Conservation (phyloP, 1,140 invertebrate genomes). For the Neelides sp. region DNA sequence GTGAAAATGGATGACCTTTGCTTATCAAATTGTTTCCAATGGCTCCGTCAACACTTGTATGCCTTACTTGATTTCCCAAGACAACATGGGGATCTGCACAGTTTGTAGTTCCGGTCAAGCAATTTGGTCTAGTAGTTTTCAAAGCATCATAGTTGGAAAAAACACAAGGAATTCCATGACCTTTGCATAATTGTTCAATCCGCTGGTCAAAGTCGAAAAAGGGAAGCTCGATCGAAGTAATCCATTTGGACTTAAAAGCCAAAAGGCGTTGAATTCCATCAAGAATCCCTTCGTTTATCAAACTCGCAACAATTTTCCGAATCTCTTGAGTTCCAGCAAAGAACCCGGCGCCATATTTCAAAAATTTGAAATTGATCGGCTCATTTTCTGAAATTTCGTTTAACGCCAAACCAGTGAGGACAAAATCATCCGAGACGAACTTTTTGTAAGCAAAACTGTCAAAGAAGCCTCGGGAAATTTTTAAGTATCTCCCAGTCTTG, state of each 20-base stretch:
- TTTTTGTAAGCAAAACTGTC: slow-evolving; percentile 13
- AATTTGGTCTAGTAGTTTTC: slow-evolving; percentile 3
- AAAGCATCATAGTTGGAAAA: slow-evolving; percentile 13
- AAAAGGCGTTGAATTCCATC: slow-evolving; percentile 10
- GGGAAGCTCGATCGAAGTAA: slow-evolving; percentile 14
- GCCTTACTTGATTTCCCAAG: slow-evolving; percentile 16
- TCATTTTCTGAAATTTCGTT: slow-evolving; percentile 1
- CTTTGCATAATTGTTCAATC: slow-evolving; percentile 2
- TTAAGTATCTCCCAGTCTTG: not conserved
- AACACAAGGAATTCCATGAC: not conserved
- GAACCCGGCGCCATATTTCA: slow-evolving; percentile 18
- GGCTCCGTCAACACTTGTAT: slow-evolving; percentile 8
- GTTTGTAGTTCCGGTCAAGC: slow-evolving; percentile 15
- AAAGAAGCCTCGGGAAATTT: not conserved
- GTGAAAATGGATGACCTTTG: slow-evolving; percentile 15
- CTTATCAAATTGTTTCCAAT: slow-evolving; percentile 13
- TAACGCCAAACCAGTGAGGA: slow-evolving; percentile 7
- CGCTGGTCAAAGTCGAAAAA: slow-evolving; percentile 6
- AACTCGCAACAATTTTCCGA: not conserved
- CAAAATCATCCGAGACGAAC: slow-evolving; percentile 13
- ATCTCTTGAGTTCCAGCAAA: slow-evolving; percentile 16
- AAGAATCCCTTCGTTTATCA: slow-evolving; percentile 9
- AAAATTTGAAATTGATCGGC: slow-evolving; percentile 13
- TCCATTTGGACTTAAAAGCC: not conserved
- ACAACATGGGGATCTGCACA: slow-evolving; percentile 17